phyloP scores from a whole-genome alignment of 2,113 vertebrate genomes.

The Syngnathoides biaculeatus region DNA sequence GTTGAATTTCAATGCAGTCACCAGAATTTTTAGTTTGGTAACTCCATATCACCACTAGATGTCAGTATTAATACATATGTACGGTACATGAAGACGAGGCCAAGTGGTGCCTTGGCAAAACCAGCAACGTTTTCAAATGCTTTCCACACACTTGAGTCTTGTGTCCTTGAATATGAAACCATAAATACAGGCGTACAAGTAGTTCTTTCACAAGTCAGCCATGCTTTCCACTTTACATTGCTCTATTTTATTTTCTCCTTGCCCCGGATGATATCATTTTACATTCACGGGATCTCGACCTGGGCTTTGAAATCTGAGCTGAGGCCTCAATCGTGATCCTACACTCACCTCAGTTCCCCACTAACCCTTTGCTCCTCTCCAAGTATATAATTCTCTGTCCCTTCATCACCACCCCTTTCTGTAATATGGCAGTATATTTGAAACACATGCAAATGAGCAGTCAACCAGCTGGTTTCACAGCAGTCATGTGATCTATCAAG shows the following conservation, averaged over 20 bases:
- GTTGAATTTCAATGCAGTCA: neutral
- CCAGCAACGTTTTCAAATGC: neutral
- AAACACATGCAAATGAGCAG: slow-evolving; percentile 74
- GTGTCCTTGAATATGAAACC: neutral
- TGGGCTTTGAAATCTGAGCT: slow-evolving; percentile 25
- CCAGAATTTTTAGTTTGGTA: neutral
- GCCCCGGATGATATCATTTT: neutral
- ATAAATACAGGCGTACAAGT: neutral
- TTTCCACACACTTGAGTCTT: neutral
- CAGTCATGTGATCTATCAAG: slow-evolving; percentile 73
- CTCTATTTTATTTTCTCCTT: slow-evolving; percentile 3
- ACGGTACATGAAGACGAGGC: neutral
- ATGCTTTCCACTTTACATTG: slow-evolving; percentile 17
- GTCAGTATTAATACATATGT: slow-evolving; percentile 30
- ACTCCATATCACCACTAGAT: slow-evolving; percentile 42
- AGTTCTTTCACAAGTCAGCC: neutral
- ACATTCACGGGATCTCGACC: slow-evolving; percentile 9
- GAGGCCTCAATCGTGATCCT: slow-evolving; percentile 25
- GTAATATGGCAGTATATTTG: slow-evolving; percentile 63
- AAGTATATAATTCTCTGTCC: slow-evolving; percentile 19
- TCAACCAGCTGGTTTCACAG: slow-evolving; percentile 74
- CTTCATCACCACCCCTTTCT: slow-evolving; percentile 35
- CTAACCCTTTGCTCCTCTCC: slow-evolving; percentile 29
- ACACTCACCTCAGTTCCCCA: slow-evolving; percentile 9
- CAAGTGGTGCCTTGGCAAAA: neutral